phyloP scores from a whole-genome alignment of 2,888 invertebrate species.

The Ecliptopera silaceata region DNA sequence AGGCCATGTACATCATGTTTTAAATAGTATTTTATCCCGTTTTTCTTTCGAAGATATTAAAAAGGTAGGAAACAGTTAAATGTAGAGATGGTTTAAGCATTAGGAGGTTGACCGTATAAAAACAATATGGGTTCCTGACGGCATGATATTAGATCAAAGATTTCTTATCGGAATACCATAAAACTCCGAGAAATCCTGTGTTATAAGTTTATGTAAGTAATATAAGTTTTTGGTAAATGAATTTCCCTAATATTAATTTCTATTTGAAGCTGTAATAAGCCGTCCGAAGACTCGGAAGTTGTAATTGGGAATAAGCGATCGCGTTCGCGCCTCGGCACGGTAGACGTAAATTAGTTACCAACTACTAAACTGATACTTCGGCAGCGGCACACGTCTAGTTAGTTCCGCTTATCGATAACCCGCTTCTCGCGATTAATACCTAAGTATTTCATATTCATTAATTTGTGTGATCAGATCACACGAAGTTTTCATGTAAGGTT shows the following conservation, averaged over 20 bases:
- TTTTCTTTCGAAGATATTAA: no score
- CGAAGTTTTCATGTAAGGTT: no score
- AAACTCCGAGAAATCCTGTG: neutral
- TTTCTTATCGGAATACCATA: neutral
- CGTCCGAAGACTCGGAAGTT: conserved; percentile 20
- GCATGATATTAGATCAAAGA: no score
- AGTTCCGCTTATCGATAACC: conserved; percentile 45
- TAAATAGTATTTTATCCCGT: no score
- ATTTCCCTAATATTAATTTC: conserved; percentile 3
- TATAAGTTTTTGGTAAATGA: neutral
- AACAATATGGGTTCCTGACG: no score
- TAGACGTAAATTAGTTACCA: conserved; percentile 30
- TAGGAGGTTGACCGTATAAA: no score
- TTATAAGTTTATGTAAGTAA: no score
- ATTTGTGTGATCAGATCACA: no score
- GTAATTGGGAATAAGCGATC: conserved; percentile 30
- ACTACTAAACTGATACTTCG: conserved; percentile 63
- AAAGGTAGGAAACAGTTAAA: no score
- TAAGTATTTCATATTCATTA: conserved; percentile 26
- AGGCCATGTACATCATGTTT: no score
- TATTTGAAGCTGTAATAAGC: conserved; percentile 26
- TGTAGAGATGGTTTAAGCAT: no score
- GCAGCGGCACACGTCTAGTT: conserved; percentile 60
- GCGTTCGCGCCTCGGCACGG: conserved; percentile 26
- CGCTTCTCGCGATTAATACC: conserved; percentile 33